Percentiles rank a stretch among this genome's conserved stretches.
Conservation (phyloP, 30 jellyfish, hydroid and myxozoan species). For the Turritopsis rubra region DNA sequence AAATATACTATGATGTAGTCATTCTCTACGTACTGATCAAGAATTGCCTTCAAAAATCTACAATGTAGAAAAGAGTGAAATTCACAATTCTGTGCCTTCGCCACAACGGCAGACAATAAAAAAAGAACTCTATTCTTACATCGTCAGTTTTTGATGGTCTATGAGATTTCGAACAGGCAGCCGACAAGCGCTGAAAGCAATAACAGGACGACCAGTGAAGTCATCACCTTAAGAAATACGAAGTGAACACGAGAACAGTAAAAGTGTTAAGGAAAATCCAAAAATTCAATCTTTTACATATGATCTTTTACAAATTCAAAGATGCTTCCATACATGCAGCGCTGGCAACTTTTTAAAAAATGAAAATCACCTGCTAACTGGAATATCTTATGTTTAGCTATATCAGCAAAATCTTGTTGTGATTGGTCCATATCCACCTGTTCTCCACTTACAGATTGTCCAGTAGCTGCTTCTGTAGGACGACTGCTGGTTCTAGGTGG, state of each 20-base stretch:
- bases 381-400: constrained; percentile 57
- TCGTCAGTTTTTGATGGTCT: constrained; percentile 71
- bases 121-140: constrained; percentile 22
- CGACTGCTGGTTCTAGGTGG: constrained; percentile 30
- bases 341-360: neutral
- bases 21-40: constrained; percentile 76
- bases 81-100: neutral
- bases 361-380: constrained; percentile 73
- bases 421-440: constrained; percentile 41
- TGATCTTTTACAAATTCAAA: neutral
- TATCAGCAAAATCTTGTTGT: constrained; percentile 48
- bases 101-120: neutral
- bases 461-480: neutral
- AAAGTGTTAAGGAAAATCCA: too few relatives aligned
- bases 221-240: constrained; percentile 68
- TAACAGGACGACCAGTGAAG: constrained; percentile 89
- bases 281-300: neutral
- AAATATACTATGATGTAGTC: constrained; percentile 83
- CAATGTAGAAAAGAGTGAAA: neutral
- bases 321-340: neutral
- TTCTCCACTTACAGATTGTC: neutral
- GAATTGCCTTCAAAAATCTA: constrained; percentile 71
- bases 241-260: neutral
- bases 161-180: constrained; percentile 63
- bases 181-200: constrained; percentile 94